Conservation (phyloP, 2,888 invertebrate species). For the Marasmarcha lunaedactyla region DNA sequence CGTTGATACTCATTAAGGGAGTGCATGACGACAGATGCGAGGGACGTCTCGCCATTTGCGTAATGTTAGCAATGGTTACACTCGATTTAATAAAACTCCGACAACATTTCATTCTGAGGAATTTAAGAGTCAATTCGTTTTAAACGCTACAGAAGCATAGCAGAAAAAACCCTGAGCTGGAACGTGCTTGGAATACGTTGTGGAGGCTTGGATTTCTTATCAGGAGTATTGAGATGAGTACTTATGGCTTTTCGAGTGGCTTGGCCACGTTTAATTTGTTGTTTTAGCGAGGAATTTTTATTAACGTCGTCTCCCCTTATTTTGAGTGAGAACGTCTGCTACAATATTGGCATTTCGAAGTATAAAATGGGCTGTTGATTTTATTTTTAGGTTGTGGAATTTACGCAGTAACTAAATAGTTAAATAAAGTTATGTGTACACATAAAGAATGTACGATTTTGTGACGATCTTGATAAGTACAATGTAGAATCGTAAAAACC, state of each 20-base stretch:
- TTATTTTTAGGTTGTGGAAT: too few species aligned
- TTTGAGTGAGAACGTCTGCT: constrained; percentile 23
- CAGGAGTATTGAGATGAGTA: constrained; percentile 70
- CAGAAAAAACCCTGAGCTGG: constrained; percentile 65
- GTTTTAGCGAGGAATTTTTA: constrained; percentile 69
- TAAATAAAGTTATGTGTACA: too few species aligned
- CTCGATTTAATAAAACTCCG: constrained; percentile 70
- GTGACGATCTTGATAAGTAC: too few species aligned
- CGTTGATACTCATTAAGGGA: constrained; percentile 71
- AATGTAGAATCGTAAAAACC: too few species aligned
- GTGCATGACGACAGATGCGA: constrained; percentile 71
- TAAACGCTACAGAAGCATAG: constrained; percentile 61
- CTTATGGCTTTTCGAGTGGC: constrained; percentile 71
- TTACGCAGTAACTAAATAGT: too few species aligned
- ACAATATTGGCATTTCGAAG: constrained; percentile 42
- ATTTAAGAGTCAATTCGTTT: constrained; percentile 70
- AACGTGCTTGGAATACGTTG: constrained; percentile 68
- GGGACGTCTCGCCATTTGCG: constrained; percentile 68
- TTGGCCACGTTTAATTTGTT: constrained; percentile 71
- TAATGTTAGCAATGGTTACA: constrained; percentile 70
- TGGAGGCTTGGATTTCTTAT: constrained; percentile 68
- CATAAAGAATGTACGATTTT: too few species aligned
- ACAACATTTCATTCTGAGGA: constrained; percentile 67
- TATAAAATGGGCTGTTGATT: too few species aligned
- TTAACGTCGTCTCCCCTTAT: constrained; percentile 55